Percentiles rank a stretch among this genome's conserved stretches.
phyloP scores from a whole-genome alignment of 2,888 invertebrate species.

The Drosophila mercatorum region DNA sequence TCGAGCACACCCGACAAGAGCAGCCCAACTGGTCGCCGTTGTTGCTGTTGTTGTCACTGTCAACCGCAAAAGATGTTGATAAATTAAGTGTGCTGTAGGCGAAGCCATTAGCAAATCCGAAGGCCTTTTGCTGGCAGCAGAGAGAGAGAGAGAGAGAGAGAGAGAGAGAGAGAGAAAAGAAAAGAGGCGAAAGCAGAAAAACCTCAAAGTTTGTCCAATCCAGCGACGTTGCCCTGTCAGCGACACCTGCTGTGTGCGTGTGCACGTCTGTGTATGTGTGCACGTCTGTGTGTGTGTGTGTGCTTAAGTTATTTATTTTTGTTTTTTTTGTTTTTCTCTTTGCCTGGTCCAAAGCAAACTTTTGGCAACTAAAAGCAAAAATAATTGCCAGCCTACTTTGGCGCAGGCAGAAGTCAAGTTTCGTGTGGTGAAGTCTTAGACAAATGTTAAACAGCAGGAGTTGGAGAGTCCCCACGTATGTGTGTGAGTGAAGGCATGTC shows the following conservation, averaged over 20 bases:
- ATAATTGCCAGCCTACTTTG: slow-evolving; percentile 51
- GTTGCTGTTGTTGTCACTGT: slow-evolving; percentile 46
- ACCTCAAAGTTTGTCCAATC: slow-evolving; percentile 14
- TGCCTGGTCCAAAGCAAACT: slow-evolving; percentile 31
- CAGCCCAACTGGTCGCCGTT: neutral
- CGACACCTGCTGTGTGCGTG: slow-evolving; percentile 59
- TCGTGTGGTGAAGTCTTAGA: slow-evolving; percentile 33
- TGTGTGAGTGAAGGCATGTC: slow-evolving; percentile 13
- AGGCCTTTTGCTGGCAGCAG: slow-evolving; percentile 18
- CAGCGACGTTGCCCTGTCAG: slow-evolving; percentile 40
- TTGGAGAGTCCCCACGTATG: neutral
- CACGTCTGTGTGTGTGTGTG: slow-evolving; percentile 2
- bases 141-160: too few species aligned
- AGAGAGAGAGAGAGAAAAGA: neutral
- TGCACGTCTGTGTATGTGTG: neutral
- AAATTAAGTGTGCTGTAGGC: slow-evolving; percentile 63
- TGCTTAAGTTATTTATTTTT: slow-evolving; percentile 40
- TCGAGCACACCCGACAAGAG: neutral
- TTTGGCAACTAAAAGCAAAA: slow-evolving; percentile 37
- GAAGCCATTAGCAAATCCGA: slow-evolving; percentile 54
- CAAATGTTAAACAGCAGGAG: slow-evolving; percentile 19
- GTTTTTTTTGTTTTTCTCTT: neutral
- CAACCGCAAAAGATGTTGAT: slow-evolving; percentile 65
- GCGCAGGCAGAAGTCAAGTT: slow-evolving; percentile 29
- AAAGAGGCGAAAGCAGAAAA: slow-evolving; percentile 4